phyloP scores from a whole-genome alignment of 2,113 vertebrate genomes.

The Zingel zingel region DNA sequence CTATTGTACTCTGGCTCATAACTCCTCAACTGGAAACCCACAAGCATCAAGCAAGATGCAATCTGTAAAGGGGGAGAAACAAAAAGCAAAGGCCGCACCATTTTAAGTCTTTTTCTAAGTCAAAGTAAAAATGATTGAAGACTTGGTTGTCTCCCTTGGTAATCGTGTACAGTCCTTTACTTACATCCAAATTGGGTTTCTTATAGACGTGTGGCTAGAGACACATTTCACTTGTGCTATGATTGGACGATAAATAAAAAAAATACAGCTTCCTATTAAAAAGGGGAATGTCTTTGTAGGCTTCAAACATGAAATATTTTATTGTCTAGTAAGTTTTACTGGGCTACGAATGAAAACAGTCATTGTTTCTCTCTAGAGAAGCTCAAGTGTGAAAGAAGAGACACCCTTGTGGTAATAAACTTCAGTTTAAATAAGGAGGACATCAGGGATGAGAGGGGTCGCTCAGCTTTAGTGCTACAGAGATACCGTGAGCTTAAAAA shows the following conservation, averaged over 20 bases:
- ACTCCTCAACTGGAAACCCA: slow-evolving; percentile 55
- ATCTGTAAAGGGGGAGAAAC: slow-evolving; percentile 43
- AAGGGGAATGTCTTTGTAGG: background rate
- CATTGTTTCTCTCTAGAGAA: background rate
- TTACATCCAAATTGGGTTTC: slow-evolving; percentile 20
- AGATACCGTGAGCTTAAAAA: no score
- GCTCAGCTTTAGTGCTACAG: no score
- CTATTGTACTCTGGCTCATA: slow-evolving; percentile 55
- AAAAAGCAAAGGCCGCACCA: slow-evolving; percentile 25
- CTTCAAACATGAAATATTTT: slow-evolving; percentile 22
- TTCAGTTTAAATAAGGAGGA: background rate
- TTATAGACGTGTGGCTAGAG: slow-evolving; percentile 18
- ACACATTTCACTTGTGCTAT: slow-evolving; percentile 21
- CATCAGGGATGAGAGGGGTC: background rate
- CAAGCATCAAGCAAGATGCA: slow-evolving; percentile 49
- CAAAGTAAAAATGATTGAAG: slow-evolving; percentile 60
- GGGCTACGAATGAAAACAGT: background rate
- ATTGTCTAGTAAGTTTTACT: background rate
- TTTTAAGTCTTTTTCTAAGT: slow-evolving; percentile 32
- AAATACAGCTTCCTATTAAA: slow-evolving; percentile 22
- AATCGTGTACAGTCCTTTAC: slow-evolving; percentile 12
- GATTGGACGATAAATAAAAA: slow-evolving; percentile 40
- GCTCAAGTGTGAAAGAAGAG: background rate
- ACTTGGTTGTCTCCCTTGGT: background rate
- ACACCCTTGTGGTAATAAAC: background rate